Conservation (phyloP, 1,140 invertebrate species). For the Argopecten irradians region DNA sequence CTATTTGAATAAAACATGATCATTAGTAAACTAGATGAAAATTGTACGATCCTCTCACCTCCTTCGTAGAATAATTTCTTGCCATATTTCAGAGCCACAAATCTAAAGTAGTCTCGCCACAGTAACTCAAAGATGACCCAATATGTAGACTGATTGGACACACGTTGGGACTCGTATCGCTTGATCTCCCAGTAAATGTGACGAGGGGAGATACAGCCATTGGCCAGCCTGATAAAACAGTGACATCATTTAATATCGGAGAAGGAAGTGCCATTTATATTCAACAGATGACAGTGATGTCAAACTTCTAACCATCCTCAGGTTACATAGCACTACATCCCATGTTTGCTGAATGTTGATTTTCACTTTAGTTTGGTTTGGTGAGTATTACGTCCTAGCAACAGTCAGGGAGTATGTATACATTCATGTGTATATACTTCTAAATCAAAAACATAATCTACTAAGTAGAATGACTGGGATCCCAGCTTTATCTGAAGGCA, state of each 20-base stretch:
- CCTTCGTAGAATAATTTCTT: slow-evolving; percentile 72
- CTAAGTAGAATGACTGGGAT: too few relatives aligned
- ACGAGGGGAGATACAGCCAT: slow-evolving; percentile 75
- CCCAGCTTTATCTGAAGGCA: too few relatives aligned
- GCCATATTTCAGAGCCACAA: slow-evolving; percentile 76
- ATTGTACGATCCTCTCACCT: slow-evolving; percentile 61
- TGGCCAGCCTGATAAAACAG: slow-evolving; percentile 67
- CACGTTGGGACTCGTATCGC: slow-evolving; percentile 71
- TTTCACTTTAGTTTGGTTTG: too few relatives aligned
- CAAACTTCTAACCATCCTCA: neutral
- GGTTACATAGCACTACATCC: neutral
- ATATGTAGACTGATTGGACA: slow-evolving; percentile 76
- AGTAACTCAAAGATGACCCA: slow-evolving; percentile 78
- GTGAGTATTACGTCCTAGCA: too few relatives aligned
- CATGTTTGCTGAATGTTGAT: neutral
- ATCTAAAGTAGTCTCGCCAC: slow-evolving; percentile 78
- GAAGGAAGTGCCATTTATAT: neutral
- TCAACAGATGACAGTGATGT: neutral
- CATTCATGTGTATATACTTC: too few relatives aligned
- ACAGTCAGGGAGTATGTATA: too few relatives aligned
- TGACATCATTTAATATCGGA: neutral
- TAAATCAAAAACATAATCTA: too few relatives aligned
- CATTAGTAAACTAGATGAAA: too few relatives aligned
- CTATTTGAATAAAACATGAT: too few relatives aligned
- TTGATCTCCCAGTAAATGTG: slow-evolving; percentile 75